Percentiles rank a stretch among this genome's conserved stretches.
Conservation (phyloP, 2,888 invertebrate genomes). For the Pseudococcus jackbeardsleyi region DNA sequence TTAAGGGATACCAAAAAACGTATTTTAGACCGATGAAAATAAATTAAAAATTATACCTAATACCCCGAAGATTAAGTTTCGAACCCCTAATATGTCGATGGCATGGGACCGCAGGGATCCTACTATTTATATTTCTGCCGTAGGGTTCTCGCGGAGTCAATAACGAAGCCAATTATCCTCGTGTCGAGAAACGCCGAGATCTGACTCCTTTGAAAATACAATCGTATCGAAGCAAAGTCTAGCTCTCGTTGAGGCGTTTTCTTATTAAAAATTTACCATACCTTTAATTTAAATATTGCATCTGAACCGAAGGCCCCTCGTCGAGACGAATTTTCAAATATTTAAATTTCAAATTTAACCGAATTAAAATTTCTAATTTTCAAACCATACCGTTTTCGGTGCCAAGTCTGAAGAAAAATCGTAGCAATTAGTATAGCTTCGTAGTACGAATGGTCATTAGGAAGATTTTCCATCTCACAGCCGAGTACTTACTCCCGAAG, state of each 20-base stretch:
- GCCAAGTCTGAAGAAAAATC: not conserved
- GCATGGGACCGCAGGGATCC: slow-evolving; percentile 41
- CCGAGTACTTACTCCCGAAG: slow-evolving; percentile 11
- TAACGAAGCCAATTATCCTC: slow-evolving; percentile 60
- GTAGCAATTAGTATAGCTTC: slow-evolving; percentile 15
- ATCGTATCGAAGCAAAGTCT: slow-evolving; percentile 20
- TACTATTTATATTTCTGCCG: slow-evolving; percentile 25
- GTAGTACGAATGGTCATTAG: slow-evolving; percentile 11
- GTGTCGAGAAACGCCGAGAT: slow-evolving; percentile 13
- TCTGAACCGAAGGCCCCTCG: not conserved
- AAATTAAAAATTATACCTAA: slow-evolving; percentile 49
- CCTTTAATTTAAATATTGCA: not conserved
- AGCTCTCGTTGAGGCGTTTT: slow-evolving; percentile 22
- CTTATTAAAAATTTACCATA: slow-evolving; percentile 2
- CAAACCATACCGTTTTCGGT: not conserved
- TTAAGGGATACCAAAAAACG: too few species aligned
- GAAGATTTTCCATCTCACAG: not conserved
- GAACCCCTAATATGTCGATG: slow-evolving; percentile 54
- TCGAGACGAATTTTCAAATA: slow-evolving; percentile 1
- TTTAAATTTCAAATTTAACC: slow-evolving; percentile 33
- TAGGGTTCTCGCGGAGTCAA: slow-evolving; percentile 49
- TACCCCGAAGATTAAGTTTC: not conserved
- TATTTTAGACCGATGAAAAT: not conserved
- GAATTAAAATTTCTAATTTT: slow-evolving; percentile 49
- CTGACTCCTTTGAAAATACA: slow-evolving; percentile 25